phyloP scores from a whole-genome alignment of 2,888 invertebrate species.

The Celastrina argiolus region DNA sequence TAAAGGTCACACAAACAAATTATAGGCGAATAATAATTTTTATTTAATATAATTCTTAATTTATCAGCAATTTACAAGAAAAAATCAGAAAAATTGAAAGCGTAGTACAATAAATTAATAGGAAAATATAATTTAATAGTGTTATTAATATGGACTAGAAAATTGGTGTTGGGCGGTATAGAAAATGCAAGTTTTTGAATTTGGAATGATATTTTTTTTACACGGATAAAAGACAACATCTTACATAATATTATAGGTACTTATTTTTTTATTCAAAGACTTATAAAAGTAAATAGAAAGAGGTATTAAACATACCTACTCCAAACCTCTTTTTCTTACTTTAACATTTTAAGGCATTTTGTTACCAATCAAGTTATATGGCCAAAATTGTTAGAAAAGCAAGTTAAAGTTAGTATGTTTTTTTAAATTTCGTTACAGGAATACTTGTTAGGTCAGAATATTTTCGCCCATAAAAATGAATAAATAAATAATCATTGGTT shows the following conservation, averaged over 20 bases:
- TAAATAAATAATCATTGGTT: not conserved
- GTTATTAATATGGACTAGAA: slow-evolving; percentile 3
- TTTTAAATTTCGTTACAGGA: too few species aligned
- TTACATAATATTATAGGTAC: not conserved
- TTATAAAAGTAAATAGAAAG: not conserved
- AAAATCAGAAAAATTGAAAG: slow-evolving; percentile 28
- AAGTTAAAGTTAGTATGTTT: too few species aligned
- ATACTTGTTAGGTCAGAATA: too few species aligned
- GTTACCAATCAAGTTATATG: not conserved
- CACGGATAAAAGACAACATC: not conserved
- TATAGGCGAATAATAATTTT: slow-evolving; percentile 73
- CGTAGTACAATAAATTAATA: slow-evolving; percentile 19
- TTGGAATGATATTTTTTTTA: slow-evolving; percentile 24
- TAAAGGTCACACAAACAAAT: slow-evolving; percentile 30
- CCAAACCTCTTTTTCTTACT: not conserved
- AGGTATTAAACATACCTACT: not conserved
- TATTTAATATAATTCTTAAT: slow-evolving; percentile 66
- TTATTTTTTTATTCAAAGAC: not conserved
- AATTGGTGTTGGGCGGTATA: slow-evolving; percentile 11
- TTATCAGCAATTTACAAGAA: slow-evolving; percentile 50
- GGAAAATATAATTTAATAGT: slow-evolving; percentile 16
- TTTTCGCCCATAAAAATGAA: not conserved
- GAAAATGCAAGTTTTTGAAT: slow-evolving; percentile 20
- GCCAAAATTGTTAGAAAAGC: not conserved
- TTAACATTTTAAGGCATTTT: slow-evolving; percentile 2